These are phyloP conservation scores for Enteromius paludinosus DNA, from an alignment of 2,797 vertebrate species.

Conservation along the genomic window DNA sequence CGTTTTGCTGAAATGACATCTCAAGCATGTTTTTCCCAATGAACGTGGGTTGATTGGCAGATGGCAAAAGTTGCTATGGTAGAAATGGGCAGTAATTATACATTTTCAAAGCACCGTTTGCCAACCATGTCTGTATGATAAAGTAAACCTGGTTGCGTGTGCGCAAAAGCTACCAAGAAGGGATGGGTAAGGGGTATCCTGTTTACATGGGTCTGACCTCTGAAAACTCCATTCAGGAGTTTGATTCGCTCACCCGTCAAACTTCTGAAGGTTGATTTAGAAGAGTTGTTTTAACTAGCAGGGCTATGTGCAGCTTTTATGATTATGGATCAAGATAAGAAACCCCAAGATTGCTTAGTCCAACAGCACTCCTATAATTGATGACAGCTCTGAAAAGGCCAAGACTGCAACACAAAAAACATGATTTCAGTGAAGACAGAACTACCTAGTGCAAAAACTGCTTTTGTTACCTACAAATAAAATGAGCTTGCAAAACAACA, in stretches of 20 bases:
- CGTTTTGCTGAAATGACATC: neutral
- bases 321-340: conserved; percentile 46
- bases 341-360: conserved; percentile 28
- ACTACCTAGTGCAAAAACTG: neutral
- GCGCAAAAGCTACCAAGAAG: neutral
- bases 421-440: neutral
- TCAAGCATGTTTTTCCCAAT: neutral
- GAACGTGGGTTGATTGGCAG: neutral
- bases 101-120: neutral
- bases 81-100: neutral
- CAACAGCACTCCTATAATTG: conserved; percentile 38
- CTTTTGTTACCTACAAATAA: neutral
- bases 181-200: neutral
- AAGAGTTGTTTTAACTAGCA: conserved; percentile 25
- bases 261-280: conserved; percentile 9
- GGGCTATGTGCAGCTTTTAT: conserved; percentile 8
- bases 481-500: neutral
- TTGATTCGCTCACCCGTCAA: neutral
- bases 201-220: neutral
- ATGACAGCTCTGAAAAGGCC: conserved; percentile 33
- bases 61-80: neutral
- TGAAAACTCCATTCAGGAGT: neutral
- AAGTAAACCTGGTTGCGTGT: neutral
- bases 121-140: neutral
- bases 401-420: conserved; percentile 24